Conservation (phyloP, 2,888 invertebrate species). For the Mimas tiliae region DNA sequence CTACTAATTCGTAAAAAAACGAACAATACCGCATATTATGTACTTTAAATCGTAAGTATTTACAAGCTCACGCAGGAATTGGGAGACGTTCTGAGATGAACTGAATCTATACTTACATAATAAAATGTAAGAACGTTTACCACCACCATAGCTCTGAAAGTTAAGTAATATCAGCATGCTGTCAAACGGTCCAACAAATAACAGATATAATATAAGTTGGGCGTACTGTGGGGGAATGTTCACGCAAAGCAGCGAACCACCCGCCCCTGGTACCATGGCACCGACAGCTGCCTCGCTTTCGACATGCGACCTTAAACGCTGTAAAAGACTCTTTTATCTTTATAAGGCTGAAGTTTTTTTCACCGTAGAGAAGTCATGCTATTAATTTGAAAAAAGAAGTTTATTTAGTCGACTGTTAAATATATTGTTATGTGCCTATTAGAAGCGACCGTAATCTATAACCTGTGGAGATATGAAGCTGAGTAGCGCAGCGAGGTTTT, state of each 20-base stretch:
- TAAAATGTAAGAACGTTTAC: too few species aligned
- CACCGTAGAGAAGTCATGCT: conserved; percentile 12
- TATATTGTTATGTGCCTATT: not conserved
- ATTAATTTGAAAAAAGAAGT: conserved; percentile 12
- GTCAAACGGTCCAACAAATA: conserved; percentile 32
- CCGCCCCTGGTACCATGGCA: conserved; percentile 71
- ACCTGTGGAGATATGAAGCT: not conserved
- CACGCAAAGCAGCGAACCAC: conserved; percentile 63
- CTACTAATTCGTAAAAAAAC: too few species aligned
- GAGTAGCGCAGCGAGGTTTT: conserved; percentile 5
- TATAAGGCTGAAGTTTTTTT: conserved; percentile 16
- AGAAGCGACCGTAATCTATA: too few species aligned
- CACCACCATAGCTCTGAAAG: too few species aligned
- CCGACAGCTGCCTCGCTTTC: conserved; percentile 56
- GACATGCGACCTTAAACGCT: conserved; percentile 72
- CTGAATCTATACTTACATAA: too few species aligned
- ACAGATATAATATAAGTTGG: conserved; percentile 38
- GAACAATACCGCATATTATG: too few species aligned
- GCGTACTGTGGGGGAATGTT: conserved; percentile 49
- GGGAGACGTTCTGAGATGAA: too few species aligned
- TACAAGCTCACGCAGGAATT: too few species aligned
- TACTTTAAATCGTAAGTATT: too few species aligned
- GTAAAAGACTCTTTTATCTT: conserved; percentile 47
- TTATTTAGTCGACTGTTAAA: conserved; percentile 12
- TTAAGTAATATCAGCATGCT: conserved; percentile 25